Evolutionary conservation across 2,888 invertebrate species (phyloP).

Genomic region (Thyatira batis): DNA sequence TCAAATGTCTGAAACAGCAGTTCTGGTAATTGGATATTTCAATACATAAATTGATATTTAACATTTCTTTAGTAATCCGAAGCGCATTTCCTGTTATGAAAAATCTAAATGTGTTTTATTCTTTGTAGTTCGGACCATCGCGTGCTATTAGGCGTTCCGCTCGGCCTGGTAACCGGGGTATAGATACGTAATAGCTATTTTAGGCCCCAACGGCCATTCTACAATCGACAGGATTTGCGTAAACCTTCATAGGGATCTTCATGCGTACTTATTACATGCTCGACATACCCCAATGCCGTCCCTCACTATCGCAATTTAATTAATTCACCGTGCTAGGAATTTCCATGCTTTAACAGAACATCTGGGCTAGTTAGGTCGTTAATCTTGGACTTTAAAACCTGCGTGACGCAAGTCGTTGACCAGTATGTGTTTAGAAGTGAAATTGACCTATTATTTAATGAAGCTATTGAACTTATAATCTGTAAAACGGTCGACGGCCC

Average conservation of each 20-base stretch:
- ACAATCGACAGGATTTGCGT: slow-evolving; percentile 25
- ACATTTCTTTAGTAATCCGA: background rate
- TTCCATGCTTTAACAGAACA: slow-evolving; percentile 23
- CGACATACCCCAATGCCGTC: slow-evolving; percentile 9
- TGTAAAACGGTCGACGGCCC: background rate
- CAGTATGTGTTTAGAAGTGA: slow-evolving; percentile 33
- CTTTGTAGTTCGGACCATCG: slow-evolving; percentile 1
- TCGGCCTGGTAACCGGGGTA: slow-evolving; percentile 36
- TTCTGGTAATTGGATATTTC: background rate
- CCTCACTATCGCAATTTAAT: background rate
- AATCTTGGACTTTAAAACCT: slow-evolving; percentile 34
- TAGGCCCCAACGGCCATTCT: slow-evolving; percentile 16
- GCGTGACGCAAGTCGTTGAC: slow-evolving; percentile 42
- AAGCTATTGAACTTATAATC: slow-evolving; percentile 19
- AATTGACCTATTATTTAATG: slow-evolving; percentile 35
- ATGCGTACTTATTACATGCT: slow-evolving; percentile 23
- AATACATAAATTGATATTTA: background rate
- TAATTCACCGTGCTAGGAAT: slow-evolving; percentile 14
- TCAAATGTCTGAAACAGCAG: background rate
- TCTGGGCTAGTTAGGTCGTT: slow-evolving; percentile 27
- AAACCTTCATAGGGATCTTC: slow-evolving; percentile 28
- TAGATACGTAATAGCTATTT: slow-evolving; percentile 32
- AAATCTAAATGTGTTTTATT: slow-evolving; percentile 5
- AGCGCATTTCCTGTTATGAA: background rate
- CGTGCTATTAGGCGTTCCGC: slow-evolving; percentile 26